These are phyloP conservation scores for Dasypus novemcinctus DNA, from an alignment of 2,113 vertebrate species.

Conservation along the genomic window DNA sequence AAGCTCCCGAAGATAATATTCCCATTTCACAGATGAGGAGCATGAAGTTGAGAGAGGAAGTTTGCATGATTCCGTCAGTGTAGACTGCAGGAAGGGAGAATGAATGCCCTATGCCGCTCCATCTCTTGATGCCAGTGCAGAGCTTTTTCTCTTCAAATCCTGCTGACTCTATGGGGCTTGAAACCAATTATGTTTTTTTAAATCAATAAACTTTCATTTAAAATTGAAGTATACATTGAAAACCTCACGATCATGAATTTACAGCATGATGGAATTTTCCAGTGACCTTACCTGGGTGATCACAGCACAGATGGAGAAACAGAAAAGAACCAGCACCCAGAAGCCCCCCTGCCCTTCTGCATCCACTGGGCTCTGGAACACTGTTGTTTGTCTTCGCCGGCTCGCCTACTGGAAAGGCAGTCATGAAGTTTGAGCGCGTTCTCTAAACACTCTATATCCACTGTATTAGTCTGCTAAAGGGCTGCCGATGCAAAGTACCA, in stretches of 20 bases:
- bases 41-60: neutral
- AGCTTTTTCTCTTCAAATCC: neutral
- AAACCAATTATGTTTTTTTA: neutral
- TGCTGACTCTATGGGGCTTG: neutral
- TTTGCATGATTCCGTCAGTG: fast-evolving
- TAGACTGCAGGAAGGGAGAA: neutral
- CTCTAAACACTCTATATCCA: neutral
- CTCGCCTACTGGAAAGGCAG: neutral
- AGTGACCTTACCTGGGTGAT: neutral
- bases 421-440: neutral
- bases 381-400: neutral
- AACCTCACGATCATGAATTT: neutral
- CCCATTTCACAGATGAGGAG: neutral
- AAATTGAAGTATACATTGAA: neutral
- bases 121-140: neutral
- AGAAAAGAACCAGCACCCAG: neutral
- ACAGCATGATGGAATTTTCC: neutral
- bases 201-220: neutral
- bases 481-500: too few species aligned
- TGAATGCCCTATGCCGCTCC: fast-evolving
- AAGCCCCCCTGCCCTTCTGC: too few species aligned
- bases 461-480: too few species aligned
- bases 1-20: neutral
- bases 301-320: neutral
- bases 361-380: neutral